These are phyloP conservation scores for Pseudachorutes palmiensis DNA, from an alignment of 1,140 invertebrate genomes.

Conservation along the genomic window DNA sequence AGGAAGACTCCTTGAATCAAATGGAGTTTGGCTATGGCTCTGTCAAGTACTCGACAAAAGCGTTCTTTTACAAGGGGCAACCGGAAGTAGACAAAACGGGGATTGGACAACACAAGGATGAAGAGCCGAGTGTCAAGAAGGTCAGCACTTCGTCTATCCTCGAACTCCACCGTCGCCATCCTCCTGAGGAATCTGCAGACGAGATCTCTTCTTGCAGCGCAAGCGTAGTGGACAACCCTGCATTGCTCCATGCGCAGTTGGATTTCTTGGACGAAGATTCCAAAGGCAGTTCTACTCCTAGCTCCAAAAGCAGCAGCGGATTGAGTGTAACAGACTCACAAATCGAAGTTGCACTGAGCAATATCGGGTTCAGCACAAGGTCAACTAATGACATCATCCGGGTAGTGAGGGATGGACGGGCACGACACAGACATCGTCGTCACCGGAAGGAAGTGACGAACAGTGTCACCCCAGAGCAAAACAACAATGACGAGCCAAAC, in stretches of 20 bases:
- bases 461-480: background rate
- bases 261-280: background rate
- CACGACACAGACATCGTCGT: background rate
- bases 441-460: background rate
- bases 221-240: constrained; percentile 4
- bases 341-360: too few relatives aligned
- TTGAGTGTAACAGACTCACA: too few relatives aligned
- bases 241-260: background rate
- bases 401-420: background rate
- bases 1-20: constrained; percentile 34
- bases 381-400: too few relatives aligned
- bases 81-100: background rate
- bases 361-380: too few relatives aligned
- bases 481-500: background rate
- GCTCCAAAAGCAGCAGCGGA: too few relatives aligned
- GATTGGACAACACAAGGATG: background rate
- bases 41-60: constrained; percentile 22
- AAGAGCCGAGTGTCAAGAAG: background rate
- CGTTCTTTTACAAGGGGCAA: constrained; percentile 16
- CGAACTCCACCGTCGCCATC: background rate
- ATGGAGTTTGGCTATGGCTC: constrained; percentile 36
- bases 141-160: background rate
- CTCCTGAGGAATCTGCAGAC: background rate
- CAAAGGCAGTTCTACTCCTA: too few relatives aligned
- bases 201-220: constrained; percentile 18